These are phyloP conservation scores for Eufriesea mexicana DNA, from an alignment of 1,140 invertebrate species.

Conservation along the genomic window DNA sequence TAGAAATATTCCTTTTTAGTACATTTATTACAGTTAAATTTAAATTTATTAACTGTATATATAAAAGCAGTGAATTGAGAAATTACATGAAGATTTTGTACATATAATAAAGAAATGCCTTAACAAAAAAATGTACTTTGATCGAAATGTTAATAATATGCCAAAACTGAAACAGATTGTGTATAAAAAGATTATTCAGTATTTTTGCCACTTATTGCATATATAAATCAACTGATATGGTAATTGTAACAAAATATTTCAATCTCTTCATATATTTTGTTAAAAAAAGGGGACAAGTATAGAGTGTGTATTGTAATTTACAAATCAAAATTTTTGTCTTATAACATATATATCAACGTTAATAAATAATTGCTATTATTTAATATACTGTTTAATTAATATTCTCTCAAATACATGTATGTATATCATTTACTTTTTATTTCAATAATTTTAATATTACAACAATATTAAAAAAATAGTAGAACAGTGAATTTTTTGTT, in stretches of 20 bases:
- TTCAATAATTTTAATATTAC: conserved; percentile 27
- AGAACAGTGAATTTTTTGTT: conserved; percentile 24
- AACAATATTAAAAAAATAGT: conserved; percentile 29
- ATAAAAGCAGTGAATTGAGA: background rate
- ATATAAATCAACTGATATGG: background rate
- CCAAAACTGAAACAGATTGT: background rate
- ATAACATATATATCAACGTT: background rate
- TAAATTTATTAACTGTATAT: background rate
- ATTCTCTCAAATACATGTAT: background rate
- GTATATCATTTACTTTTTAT: conserved; percentile 19
- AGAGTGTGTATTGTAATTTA: background rate
- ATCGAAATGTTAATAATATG: no score
- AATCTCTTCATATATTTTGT: background rate
- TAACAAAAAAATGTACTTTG: conserved; percentile 13
- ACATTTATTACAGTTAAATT: background rate
- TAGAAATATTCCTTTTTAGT: background rate
- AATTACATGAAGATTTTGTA: background rate
- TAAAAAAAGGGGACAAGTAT: background rate
- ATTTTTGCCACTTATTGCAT: background rate
- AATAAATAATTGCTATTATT: conserved; percentile 6
- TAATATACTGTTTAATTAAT: background rate
- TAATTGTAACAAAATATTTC: background rate
- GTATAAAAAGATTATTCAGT: background rate
- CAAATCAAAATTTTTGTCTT: background rate
- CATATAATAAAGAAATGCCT: conserved; percentile 19